Evolutionary conservation across 2,113 vertebrate genomes (phyloP), one percentile per base, ranked within the genome.

Genomic region (Dermatemys mawii): DNA sequence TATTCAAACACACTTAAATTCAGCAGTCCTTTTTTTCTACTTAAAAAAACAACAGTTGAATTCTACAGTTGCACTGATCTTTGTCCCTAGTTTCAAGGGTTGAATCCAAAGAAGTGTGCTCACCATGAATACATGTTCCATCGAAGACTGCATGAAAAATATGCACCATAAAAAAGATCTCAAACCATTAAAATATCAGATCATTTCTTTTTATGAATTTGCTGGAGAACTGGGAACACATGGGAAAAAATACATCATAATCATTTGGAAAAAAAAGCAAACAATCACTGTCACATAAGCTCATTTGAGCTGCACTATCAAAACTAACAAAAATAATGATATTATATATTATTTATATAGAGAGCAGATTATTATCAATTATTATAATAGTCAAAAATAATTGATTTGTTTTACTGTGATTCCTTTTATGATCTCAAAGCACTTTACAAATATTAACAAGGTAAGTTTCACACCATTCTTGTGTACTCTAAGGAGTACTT

Each of bases 1-100:
- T 90, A 89, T 93, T 95, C 96, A 97, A 95, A 94, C 78, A 89
- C 83, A 96, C 92, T 94, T 96, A 96, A 97, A 90, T 92, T 93
- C 84, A 92, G 13, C 78, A 84, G 63, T 60, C 49, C 87, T 78
- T 92, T 96, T 78, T 92, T 90, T 97, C 85, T 91, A 79, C 92
- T 81, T 78, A 46, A 93, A 24, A 60, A 89, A 95, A 46, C 38
- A 95, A 91, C 81, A 90, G 78, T 14, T 95, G 90, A 96, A 95
- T 97, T 95, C 91, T 67, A 8, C 87, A 89, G n/a, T 94, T 90
- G 95, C 94, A 90, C 84, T 78, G 91, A 88, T 90, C 90, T 90
- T 96, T 88, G 96, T 93, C 82, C 78, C 81, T 57, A 60, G 81
- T 51, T 83, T 38, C 54, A 89, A 92, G 78, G 38, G 73, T 87